These are phyloP conservation scores for Sialis fuliginosa DNA, from an alignment of 2,888 invertebrate species.

Conservation along the genomic window DNA sequence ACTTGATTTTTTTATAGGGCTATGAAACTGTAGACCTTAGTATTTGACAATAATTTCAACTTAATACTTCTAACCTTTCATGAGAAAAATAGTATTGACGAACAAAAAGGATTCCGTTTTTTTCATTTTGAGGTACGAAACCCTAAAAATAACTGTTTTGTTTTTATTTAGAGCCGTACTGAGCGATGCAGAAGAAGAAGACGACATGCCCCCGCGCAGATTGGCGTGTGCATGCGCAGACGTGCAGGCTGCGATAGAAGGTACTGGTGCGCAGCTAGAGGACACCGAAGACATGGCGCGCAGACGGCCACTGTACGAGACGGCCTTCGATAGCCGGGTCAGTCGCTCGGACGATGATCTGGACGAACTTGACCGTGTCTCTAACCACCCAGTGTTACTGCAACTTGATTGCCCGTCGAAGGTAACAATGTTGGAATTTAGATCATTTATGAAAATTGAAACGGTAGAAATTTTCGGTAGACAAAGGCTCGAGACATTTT, in stretches of 20 bases:
- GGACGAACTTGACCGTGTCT: slow-evolving; percentile 63
- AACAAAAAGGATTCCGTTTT: no score
- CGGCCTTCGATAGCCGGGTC: slow-evolving; percentile 77
- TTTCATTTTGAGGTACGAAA: no score
- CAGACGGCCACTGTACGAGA: slow-evolving; percentile 68
- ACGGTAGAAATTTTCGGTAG: no score
- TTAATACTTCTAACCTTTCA: no score
- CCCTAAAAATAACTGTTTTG: no score
- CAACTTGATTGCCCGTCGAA: slow-evolving; percentile 21
- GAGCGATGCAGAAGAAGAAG: slow-evolving; percentile 22
- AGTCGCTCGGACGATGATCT: slow-evolving; percentile 64
- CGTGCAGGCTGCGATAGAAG: slow-evolving; percentile 32
- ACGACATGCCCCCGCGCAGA: slow-evolving; percentile 58
- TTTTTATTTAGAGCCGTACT: neutral
- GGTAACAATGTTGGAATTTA: slow-evolving; percentile 8
- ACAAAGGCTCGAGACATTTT: no score
- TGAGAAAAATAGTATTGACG: no score
- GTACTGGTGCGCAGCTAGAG: slow-evolving; percentile 29
- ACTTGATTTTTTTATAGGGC: no score
- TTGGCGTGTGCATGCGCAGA: slow-evolving; percentile 50
- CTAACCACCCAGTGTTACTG: slow-evolving; percentile 59
- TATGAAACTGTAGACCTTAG: no score
- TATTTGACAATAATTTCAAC: no score
- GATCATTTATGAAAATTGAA: no score
- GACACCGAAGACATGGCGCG: slow-evolving; percentile 36